Evolutionary conservation across 2,113 vertebrate species (phyloP).

Genomic region (Cyprinodon brontotheroides): DNA sequence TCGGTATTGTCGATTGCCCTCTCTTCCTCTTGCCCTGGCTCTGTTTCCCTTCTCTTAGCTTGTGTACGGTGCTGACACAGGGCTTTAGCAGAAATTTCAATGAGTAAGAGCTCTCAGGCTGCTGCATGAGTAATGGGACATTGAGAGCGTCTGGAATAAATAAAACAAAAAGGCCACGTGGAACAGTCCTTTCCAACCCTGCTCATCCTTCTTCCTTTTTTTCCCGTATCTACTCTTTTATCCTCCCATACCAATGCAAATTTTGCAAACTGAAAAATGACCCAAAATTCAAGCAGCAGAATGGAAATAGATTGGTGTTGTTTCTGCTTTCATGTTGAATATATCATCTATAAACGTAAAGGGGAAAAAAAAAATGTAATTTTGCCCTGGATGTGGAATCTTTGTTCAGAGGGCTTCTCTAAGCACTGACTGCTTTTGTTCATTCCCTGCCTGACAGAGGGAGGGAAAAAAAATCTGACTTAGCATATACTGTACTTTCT

Average conservation of each 20-base stretch:
- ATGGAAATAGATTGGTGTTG: slow-evolving; percentile 13
- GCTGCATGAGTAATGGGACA: slow-evolving; percentile 69
- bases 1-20: slow-evolving; percentile 50
- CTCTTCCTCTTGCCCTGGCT: slow-evolving; percentile 7
- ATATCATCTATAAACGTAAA: slow-evolving; percentile 20
- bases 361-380: slow-evolving; percentile 39
- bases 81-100: slow-evolving; percentile 58
- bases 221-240: slow-evolving; percentile 8
- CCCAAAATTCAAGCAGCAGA: slow-evolving; percentile 34
- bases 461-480: slow-evolving; percentile 58
- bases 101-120: slow-evolving; percentile 68
- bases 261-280: slow-evolving; percentile 14
- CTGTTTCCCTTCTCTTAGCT: slow-evolving; percentile 19
- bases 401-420: slow-evolving; percentile 11
- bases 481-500: slow-evolving; percentile 73
- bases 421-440: slow-evolving; percentile 42
- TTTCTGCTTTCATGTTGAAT: slow-evolving; percentile 13
- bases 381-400: slow-evolving; percentile 33
- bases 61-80: slow-evolving; percentile 58
- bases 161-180: slow-evolving; percentile 29
- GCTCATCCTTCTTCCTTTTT: slow-evolving; percentile 18
- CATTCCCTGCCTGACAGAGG: slow-evolving; percentile 28
- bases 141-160: slow-evolving; percentile 57
- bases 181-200: slow-evolving; percentile 23
- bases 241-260: slow-evolving; percentile 45